phyloP scores from a whole-genome alignment of 2,797 vertebrate species.

The Oreochromis grahami region DNA sequence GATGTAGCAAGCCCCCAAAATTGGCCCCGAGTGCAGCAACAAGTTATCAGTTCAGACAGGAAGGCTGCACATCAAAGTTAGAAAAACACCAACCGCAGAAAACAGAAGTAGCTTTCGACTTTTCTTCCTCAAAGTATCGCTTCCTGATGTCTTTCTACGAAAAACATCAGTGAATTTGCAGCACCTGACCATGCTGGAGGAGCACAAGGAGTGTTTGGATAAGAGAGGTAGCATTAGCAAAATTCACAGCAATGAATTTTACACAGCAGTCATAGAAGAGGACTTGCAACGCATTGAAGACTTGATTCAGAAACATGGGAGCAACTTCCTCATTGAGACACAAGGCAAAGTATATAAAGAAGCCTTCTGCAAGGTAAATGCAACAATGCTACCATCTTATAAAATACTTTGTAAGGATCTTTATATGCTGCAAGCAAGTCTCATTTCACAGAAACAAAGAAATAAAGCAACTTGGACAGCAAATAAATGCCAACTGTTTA shows the following conservation, averaged over 20 bases:
- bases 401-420: not conserved
- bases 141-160: not conserved
- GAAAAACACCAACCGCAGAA: not conserved
- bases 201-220: not conserved
- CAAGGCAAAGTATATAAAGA: not conserved
- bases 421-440: not conserved
- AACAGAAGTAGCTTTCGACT: not conserved
- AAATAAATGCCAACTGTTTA: not conserved
- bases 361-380: conserved; percentile 36
- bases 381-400: not conserved
- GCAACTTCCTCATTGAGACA: not conserved
- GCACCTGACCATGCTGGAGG: not conserved
- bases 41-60: conserved; percentile 44
- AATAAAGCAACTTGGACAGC: not conserved
- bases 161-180: not conserved
- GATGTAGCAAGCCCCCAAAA: not conserved
- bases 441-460: not conserved
- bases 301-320: conserved; percentile 16
- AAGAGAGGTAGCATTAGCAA: not conserved
- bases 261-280: conserved; percentile 41
- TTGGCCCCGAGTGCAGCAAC: not conserved
- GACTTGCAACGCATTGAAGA: conserved; percentile 16
- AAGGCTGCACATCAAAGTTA: not conserved
- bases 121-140: not conserved
- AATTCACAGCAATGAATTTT: conserved; percentile 24